Percentiles rank a stretch among this genome's conserved stretches.
phyloP scores from a whole-genome alignment of 2,797 vertebrate genomes.

The Lepilemur septentrionalis region DNA sequence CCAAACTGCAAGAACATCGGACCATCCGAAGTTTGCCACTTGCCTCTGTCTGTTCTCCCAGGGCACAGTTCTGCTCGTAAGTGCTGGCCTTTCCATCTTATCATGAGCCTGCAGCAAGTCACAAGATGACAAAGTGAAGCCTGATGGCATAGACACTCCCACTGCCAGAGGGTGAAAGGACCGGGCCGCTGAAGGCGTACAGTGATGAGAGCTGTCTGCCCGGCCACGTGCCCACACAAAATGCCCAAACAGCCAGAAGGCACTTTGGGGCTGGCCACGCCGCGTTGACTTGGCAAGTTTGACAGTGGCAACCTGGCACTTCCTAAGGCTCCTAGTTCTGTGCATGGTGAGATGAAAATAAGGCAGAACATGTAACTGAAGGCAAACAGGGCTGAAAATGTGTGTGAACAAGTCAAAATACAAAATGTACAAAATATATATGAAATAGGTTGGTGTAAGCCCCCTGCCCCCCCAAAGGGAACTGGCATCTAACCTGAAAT shows the following conservation, averaged over 20 bases:
- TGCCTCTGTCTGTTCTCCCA: constrained; percentile 38
- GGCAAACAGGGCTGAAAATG: constrained; percentile 77
- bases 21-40: constrained; percentile 62
- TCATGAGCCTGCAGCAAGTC: constrained; percentile 6
- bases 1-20: constrained; percentile 72
- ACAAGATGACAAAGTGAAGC: constrained; percentile 18
- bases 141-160: neutral
- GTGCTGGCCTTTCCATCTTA: neutral
- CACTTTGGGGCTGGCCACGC: constrained; percentile 84
- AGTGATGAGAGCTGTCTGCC: constrained; percentile 69
- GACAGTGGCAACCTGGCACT: constrained; percentile 80
- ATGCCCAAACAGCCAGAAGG: constrained; percentile 81
- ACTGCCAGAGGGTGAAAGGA: constrained; percentile 60
- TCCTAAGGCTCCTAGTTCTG: constrained; percentile 79
- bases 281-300: constrained; percentile 82
- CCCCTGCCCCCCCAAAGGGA: neutral
- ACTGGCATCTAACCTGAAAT: neutral
- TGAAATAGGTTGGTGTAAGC: neutral
- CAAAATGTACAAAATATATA: constrained; percentile 64
- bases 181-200: constrained; percentile 66
- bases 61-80: constrained; percentile 19
- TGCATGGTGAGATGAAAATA: constrained; percentile 82
- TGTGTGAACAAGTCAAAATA: constrained; percentile 36
- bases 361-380: constrained; percentile 86
- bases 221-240: constrained; percentile 45